Evolutionary conservation across 2,797 vertebrate genomes (phyloP).

Genomic region (Galaxias olidus): DNA sequence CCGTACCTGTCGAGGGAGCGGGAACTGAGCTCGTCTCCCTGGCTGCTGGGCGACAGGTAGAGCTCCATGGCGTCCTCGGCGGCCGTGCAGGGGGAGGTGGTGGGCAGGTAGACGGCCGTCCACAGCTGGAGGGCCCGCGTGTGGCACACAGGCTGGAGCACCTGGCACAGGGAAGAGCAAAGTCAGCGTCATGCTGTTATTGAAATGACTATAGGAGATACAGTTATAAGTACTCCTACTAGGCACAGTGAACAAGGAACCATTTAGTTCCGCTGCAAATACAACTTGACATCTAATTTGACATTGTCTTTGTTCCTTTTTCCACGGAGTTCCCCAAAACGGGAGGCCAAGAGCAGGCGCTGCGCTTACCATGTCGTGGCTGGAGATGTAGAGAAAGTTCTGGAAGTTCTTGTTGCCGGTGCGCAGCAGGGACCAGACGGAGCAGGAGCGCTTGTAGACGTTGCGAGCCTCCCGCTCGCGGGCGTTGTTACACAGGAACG

Average conservation of each 20-base stretch:
- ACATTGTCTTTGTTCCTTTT: no score
- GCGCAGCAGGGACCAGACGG: conserved; percentile 94
- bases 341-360: background rate
- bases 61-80: conserved; percentile 95
- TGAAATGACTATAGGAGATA: no score
- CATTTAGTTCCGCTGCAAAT: no score
- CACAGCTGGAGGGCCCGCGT: conserved; percentile 94
- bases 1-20: conserved; percentile 90
- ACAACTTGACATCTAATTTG: no score
- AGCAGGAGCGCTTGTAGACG: conserved; percentile 93
- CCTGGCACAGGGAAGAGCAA: conserved; percentile 68
- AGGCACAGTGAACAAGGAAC: no score
- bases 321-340: no score
- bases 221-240: no score
- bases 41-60: conserved; percentile 82
- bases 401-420: conserved; percentile 98
- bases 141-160: conserved; percentile 97
- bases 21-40: conserved; percentile 88
- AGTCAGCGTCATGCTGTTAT: no score
- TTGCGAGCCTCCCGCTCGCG: conserved; percentile 92
- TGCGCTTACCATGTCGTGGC: conserved; percentile 86
- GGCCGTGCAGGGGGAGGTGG: conserved; percentile 91
- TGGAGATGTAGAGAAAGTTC: conserved; percentile 95
- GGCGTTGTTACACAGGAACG: conserved; percentile 95
- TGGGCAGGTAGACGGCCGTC: conserved; percentile 96